Base-by-base conservation (phyloP, 2,888 invertebrate genomes). In the Helicoverpa assulta region DNA sequence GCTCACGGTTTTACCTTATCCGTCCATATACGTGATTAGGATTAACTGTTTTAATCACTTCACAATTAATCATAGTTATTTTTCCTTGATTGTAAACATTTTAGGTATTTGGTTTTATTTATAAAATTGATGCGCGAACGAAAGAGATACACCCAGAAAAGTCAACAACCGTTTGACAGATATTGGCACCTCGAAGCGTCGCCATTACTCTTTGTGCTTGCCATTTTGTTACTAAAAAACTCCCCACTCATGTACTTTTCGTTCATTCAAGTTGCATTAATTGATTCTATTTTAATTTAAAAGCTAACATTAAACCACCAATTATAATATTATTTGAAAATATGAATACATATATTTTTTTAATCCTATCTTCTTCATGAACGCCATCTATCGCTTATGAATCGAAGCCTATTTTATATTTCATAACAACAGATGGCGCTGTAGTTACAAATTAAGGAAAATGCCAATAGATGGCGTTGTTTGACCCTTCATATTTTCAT, bases 131-230 rank as follows among this genome's bases (percentile, higher is more conserved):
- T 64, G 67, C 52, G 70, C 56, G 76, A 73, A 78, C 81, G 81
- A 82, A 81, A 73, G 78, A 83, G 85, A 81, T 70, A 86, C 88
- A 88, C 84, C 85, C 86, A 55, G 81, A 85, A 85, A 86, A 93
- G 94, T 94, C 94, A 94, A 94, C 93, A 94, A 93, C 94, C 94
- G 93, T 90, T 94, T 94, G 94, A 94, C 94, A 91, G 87, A 37
- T 78, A 70, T 78, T 84, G 81, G 75, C 76, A 83, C 76, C 78
- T 74, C 51, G 84, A 87, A 79, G 87, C 85, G 86, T 86, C 90
- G 91, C 92, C 91, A 91, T 92, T 78, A 86, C 88, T 37, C 29
- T 16, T 18, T 50, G 63, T 72, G 72, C 84, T 88, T 78, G 81
- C 88, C 85, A 83, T 7, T 37, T 55, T n/a, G 0, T 6, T 29